Base-by-base conservation (phyloP, 1,140 invertebrate genomes). In the Arctopsyche grandis region DNA sequence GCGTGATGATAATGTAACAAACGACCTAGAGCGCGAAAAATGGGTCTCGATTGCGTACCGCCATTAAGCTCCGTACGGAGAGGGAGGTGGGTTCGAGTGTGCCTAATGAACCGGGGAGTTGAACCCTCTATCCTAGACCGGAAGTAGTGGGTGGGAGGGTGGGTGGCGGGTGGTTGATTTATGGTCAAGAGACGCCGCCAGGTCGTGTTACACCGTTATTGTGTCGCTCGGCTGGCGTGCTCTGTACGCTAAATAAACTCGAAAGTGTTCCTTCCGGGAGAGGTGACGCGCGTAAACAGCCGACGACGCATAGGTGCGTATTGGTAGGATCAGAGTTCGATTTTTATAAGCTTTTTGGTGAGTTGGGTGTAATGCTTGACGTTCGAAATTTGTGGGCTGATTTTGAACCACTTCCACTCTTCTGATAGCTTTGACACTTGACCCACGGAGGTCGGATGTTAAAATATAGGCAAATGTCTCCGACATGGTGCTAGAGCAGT, bases 171-270 rank as follows among this genome's bases (percentile, higher is more conserved):
- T 46, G 14, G 63, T 24, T 74, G 71, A 74, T 74, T 74, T 74
- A 74, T 74, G 71, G 22, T 24, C 71, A 9, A 22, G 24, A 74
- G 71, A 74, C 44, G 71, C 71, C 48, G 71, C 46, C 22, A 46
- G 71, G 71, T 74, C 71, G 38, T 74, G 26, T 74, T 74, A 74
- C 44, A 9, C 71, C 71, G 24, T 74, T 74, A 74, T 74, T 74
- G 71, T 74, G 43, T 74, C 44, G 44, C 71, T 21, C n/a, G n/a
- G n/a, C 63, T 21, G 9, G 21, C 44, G 44, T 21, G 46, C 71
- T 22, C 44, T 43, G 43, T 14, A 22, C 21, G 58, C 10, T 60
- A 60, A 60, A 22, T 52, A 52, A 52, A 52, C 48, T 16, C 12
- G 48, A 16, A 52, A 38, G 29, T 38, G 29, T 38, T 38, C 29